These are phyloP conservation scores for Parnassius apollo DNA, from an alignment of 2,888 invertebrate genomes.

Conservation along the genomic window DNA sequence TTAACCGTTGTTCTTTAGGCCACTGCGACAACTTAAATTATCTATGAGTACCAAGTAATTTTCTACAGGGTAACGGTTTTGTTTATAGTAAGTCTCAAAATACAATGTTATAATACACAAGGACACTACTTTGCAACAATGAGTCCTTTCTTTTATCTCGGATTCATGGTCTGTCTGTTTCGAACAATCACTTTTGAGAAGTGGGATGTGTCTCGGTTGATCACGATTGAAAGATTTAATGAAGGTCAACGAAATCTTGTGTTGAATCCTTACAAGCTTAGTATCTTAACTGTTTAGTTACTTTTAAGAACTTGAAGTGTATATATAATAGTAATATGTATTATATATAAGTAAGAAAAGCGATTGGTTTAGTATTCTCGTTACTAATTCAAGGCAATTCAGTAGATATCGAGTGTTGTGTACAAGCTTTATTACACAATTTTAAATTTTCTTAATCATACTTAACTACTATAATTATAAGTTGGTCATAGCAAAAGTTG, in stretches of 20 bases:
- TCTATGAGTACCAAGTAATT: no score
- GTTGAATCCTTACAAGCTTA: constrained; percentile 43
- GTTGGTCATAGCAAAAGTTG: constrained; percentile 62
- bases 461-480: constrained; percentile 6
- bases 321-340: constrained; percentile 41
- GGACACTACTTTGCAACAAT: constrained; percentile 35
- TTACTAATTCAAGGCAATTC: constrained; percentile 71
- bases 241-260: constrained; percentile 49
- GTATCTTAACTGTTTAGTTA: constrained; percentile 38
- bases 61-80: no score
- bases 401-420: constrained; percentile 56
- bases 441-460: constrained; percentile 47
- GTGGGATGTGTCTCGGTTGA: constrained; percentile 41
- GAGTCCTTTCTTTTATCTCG: constrained; percentile 27
- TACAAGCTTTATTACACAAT: constrained; percentile 73
- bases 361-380: constrained; percentile 62
- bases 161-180: constrained; percentile 46
- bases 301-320: constrained; percentile 51
- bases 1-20: neutral
- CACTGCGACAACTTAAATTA: constrained; percentile 35
- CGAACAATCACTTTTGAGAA: constrained; percentile 42
- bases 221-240: constrained; percentile 35
- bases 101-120: no score
- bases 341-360: constrained; percentile 53
- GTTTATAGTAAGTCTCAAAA: no score